Percentiles rank a stretch among this genome's conserved stretches.
Conservation (phyloP, 2,888 invertebrate species). For the Drosophila mulleri region DNA sequence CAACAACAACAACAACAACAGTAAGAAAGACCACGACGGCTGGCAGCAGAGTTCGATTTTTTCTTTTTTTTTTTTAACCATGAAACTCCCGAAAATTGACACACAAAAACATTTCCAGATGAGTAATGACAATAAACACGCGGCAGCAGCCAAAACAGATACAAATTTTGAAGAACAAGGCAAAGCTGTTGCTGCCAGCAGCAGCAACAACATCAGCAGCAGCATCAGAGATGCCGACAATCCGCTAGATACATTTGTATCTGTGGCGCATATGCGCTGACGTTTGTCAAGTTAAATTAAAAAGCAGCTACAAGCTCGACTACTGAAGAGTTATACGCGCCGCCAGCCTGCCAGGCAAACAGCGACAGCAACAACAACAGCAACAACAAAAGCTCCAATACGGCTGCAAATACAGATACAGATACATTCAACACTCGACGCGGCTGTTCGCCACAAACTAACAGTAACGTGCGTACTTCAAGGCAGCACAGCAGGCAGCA, state of each 20-base stretch:
- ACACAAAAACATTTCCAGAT: conserved; percentile 69
- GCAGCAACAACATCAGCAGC: background rate
- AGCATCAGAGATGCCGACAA: conserved; percentile 54
- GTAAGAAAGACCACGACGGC: conserved; percentile 15
- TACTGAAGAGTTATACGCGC: conserved; percentile 61
- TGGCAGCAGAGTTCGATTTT: conserved; percentile 25
- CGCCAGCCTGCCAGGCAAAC: conserved; percentile 47
- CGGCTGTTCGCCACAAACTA: conserved; percentile 69
- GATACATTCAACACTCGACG: conserved; percentile 48
- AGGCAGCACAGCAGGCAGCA: conserved; percentile 42
- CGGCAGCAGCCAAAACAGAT: conserved; percentile 36
- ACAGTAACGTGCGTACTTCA: conserved; percentile 81
- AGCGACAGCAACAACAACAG: conserved; percentile 19
- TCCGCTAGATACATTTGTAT: conserved; percentile 70
- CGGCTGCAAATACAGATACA: conserved; percentile 40
- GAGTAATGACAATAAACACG: conserved; percentile 73
- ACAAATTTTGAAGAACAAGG: conserved; percentile 21
- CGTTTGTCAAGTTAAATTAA: conserved; percentile 75
- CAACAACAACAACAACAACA: conserved; percentile 1
- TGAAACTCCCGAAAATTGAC: conserved; percentile 57
- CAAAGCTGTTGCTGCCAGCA: conserved; percentile 68
- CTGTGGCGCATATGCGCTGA: conserved; percentile 64
- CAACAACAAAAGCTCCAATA: conserved; percentile 27
- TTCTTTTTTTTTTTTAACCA: background rate
- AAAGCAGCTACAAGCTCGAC: conserved; percentile 64